Conservation (phyloP, 2,113 vertebrate species). For the Vireo altiloquus region DNA sequence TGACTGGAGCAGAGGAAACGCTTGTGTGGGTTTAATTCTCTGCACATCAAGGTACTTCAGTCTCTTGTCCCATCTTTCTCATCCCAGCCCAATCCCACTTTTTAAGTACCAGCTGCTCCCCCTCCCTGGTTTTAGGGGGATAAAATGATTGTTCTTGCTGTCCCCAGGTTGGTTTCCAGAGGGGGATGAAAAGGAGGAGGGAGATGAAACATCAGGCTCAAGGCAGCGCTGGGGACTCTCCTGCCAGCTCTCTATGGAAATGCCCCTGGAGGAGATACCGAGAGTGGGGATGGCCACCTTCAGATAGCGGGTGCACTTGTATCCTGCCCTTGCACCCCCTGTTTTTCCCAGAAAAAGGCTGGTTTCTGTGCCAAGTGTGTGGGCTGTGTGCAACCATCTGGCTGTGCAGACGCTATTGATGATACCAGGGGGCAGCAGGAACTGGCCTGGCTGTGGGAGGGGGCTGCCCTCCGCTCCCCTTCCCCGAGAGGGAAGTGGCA, state of each 20-base stretch:
- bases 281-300: background rate
- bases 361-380: background rate
- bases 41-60: background rate
- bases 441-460: background rate
- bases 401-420: background rate
- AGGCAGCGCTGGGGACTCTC: rapidly evolving
- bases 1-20: background rate
- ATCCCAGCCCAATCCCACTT: background rate
- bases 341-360: background rate
- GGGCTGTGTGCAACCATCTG: background rate
- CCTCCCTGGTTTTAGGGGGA: background rate
- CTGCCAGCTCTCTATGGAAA: background rate
- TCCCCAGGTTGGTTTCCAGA: background rate
- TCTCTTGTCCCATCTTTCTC: background rate
- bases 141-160: rapidly evolving
- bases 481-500: rapidly evolving
- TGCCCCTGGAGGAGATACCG: background rate
- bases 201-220: background rate
- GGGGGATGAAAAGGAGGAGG: background rate
- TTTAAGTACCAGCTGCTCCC: rapidly evolving
- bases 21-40: background rate
- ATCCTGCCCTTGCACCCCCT: background rate
- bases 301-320: background rate
- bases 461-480: background rate
- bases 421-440: background rate